Conservation (phyloP, 2,113 vertebrate species). For the Ifrita kowaldi region DNA sequence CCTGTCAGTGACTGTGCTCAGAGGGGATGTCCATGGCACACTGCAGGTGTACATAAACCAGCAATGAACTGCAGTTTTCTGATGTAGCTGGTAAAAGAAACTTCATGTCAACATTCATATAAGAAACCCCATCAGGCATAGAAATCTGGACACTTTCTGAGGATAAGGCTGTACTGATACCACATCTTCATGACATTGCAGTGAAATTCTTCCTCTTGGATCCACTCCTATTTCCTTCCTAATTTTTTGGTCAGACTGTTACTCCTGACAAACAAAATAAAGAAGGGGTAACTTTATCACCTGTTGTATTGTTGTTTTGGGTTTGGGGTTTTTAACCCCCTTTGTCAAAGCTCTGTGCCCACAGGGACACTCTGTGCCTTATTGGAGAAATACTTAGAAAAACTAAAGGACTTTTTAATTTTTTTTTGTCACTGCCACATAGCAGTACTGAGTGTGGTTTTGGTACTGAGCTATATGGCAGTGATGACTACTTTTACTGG, state of each 20-base stretch:
- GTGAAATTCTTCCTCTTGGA: background rate
- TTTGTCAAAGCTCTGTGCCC: background rate
- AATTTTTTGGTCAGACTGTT: background rate
- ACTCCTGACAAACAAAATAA: background rate
- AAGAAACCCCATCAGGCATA: background rate
- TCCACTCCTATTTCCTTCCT: background rate
- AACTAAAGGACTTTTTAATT: background rate
- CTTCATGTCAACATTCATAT: background rate
- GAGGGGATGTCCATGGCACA: fast-evolving
- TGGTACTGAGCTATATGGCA: background rate
- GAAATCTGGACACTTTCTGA: background rate
- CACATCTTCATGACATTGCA: background rate
- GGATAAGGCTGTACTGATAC: background rate
- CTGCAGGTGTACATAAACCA: background rate
- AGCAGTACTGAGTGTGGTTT: background rate
- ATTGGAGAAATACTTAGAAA: background rate
- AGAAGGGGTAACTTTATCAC: background rate
- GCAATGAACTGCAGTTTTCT: background rate
- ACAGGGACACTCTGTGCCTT: background rate
- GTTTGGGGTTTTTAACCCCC: background rate
- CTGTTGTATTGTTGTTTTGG: background rate
- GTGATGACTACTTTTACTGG: background rate
- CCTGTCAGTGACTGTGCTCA: background rate
- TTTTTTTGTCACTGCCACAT: background rate
- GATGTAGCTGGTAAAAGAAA: background rate